Base-by-base conservation (phyloP, 2,888 invertebrate species). In the Adelphocoris suturalis region DNA sequence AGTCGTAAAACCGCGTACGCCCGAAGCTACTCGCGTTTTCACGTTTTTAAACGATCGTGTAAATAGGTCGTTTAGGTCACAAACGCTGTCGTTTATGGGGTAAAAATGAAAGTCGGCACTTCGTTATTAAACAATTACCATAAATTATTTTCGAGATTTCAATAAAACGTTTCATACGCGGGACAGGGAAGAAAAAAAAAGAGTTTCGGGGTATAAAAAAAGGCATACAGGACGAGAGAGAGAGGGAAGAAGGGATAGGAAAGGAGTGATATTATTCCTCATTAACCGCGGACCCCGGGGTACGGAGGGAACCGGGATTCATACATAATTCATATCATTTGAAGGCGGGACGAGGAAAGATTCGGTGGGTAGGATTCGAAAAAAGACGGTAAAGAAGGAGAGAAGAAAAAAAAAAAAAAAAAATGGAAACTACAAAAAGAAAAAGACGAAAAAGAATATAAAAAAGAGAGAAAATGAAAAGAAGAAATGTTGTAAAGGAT, bases 271-370 rank as follows among this genome's bases (percentile, higher is more conserved):
- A 86, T 75, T 86, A 68, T 86, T 86, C 86, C 86, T 86, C 86
- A 86, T 86, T 86, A 86, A 86, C 68, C 46, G 86, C 37, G 46
- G 68, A 68, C 11, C 23, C 23, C 23, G 68, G 14, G 86, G 86
- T n/a, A 27, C 19, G 57, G 61, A 46, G 68, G 86, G 46, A 55
- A 68, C 52, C 52, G 16, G 47, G 86, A 23, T 86, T 86, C 86
- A 86, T 86, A 86, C 86, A 86, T 86, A 86, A 86, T 86, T 86
- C 86, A 86, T 86, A 86, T 86, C 86, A 86, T 86, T 86, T 86
- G 86, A 76, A 61, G 55, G 47, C 55, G 86, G 68, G 76, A 55
- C 37, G 85, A 11, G 85, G 55, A 37, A 27, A 19, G 86, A 27
- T 48, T 47, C 68, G 75, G 68, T 47, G 86, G 68, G 86, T 23